Base-by-base conservation (phyloP, 2,888 invertebrate genomes). In the Diarsia dahlii region DNA sequence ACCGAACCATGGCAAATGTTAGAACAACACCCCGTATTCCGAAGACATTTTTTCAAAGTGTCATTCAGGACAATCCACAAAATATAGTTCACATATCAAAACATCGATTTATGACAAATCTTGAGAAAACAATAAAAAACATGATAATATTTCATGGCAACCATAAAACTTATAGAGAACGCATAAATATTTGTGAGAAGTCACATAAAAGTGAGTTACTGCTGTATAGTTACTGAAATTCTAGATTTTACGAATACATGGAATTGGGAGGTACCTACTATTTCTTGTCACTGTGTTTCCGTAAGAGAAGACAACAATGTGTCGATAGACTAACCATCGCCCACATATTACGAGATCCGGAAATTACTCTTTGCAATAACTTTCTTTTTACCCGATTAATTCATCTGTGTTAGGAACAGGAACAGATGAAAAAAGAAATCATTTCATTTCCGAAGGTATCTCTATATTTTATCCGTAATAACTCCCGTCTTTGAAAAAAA, bases 61-160 rank as follows among this genome's bases (percentile, higher is more conserved):
- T 28, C 28, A 28, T 28, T 28, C 28, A 28, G 28, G 28, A 28
- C 28, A 28, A 28, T 28, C 28, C 2, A 28, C 28, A 28, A 60
- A 63, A 46, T 60, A 39, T 39, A 45, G 15, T 54, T 8, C 45
- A 13, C 9, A 1, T 13, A 68, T 13, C 23, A 54, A 76, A 67
- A 79, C 50, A 75, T 56, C 18, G 28, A 74, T 80, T 84, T 76
- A 85, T 80, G 74, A 60, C 9, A 54, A 66, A 74, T 76, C 69
- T 77, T 67, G 50, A 71, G 68, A 67, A 81, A 84, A 67, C 66
- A n/a, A 77, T 87, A 84, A 81, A 81, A n/a, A 68, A 73, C 71
- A 74, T 74, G 74, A 87, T 84, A 79, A 84, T 81, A 82, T 87
- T 84, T 85, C 84, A 87, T 75, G 39, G 54, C 66, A 5, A 56